Conservation (phyloP, 2,113 vertebrate species). For the Trogon melanurus region DNA sequence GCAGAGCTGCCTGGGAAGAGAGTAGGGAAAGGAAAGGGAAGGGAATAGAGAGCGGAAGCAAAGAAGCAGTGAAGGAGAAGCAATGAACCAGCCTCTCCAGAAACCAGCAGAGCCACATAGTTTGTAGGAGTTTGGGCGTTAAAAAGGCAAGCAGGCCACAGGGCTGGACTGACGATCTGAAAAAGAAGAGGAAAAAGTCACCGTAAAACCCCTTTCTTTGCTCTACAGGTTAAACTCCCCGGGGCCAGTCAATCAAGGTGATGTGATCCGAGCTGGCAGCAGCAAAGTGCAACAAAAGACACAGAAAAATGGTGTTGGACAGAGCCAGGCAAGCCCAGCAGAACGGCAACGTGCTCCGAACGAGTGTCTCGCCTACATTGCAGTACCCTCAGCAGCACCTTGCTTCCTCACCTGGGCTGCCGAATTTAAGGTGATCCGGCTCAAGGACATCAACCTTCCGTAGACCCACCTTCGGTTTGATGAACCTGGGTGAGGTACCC, state of each 20-base stretch:
- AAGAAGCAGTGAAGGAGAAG: not conserved
- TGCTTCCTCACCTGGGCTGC: not conserved
- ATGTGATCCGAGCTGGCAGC: not conserved
- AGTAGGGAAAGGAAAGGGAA: not conserved
- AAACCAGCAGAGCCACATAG: rapidly evolving
- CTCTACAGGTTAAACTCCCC: not conserved
- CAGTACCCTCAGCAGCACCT: not conserved
- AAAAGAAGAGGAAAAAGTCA: not conserved
- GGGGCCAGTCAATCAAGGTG: not conserved
- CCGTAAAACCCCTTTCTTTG: not conserved
- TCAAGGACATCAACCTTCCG: not conserved
- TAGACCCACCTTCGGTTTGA: not conserved
- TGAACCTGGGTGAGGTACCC: not conserved
- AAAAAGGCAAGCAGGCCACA: not conserved
- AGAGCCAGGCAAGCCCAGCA: not conserved
- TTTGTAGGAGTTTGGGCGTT: not conserved
- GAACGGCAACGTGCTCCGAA: not conserved
- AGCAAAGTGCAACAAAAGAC: not conserved
- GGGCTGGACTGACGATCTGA: not conserved
- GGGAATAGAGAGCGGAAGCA: not conserved
- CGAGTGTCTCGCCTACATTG: not conserved
- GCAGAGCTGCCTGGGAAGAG: not conserved
- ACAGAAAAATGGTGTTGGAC: not conserved
- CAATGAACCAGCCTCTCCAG: not conserved
- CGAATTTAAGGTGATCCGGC: not conserved